phyloP scores from a whole-genome alignment of 2,797 vertebrate species.

The Sebastiscus tertius region DNA sequence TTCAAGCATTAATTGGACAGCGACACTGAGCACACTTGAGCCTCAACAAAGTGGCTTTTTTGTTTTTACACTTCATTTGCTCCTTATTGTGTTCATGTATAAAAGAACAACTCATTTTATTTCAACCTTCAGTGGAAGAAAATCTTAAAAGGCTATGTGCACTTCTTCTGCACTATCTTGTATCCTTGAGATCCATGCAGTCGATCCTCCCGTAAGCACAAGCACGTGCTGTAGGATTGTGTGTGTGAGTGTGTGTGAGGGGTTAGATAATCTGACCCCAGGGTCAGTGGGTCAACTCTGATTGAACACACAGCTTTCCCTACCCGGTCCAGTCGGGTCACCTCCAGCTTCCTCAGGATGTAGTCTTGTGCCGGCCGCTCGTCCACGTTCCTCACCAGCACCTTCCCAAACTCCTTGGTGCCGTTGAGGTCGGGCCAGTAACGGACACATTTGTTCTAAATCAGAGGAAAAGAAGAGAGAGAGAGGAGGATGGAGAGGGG shows the following conservation, averaged over 20 bases:
- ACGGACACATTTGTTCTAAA: conserved; percentile 90
- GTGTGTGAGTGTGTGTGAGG: neutral
- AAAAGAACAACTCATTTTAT: neutral
- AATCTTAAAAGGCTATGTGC: neutral
- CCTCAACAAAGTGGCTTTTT: neutral
- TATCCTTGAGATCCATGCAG: neutral
- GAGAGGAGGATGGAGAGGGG: neutral
- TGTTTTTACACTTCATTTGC: neutral
- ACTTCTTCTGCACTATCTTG: neutral
- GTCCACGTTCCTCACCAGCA: conserved; percentile 81
- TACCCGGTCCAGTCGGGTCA: conserved; percentile 83
- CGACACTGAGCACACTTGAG: neutral
- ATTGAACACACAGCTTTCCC: conserved; percentile 51
- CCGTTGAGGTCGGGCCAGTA: conserved; percentile 88
- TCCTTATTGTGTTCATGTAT: neutral
- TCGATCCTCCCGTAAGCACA: neutral
- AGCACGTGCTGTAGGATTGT: conserved; percentile 12
- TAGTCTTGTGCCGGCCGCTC: conserved; percentile 87
- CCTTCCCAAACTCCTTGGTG: conserved; percentile 82
- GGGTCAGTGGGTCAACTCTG: conserved; percentile 57
- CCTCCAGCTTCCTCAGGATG: conserved; percentile 87
- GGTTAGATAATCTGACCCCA: conserved; percentile 52
- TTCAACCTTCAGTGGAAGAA: neutral
- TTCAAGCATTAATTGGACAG: neutral
- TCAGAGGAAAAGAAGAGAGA: neutral